Base-by-base conservation (phyloP, 1,140 invertebrate genomes). In the Frieseomelitta varia region DNA sequence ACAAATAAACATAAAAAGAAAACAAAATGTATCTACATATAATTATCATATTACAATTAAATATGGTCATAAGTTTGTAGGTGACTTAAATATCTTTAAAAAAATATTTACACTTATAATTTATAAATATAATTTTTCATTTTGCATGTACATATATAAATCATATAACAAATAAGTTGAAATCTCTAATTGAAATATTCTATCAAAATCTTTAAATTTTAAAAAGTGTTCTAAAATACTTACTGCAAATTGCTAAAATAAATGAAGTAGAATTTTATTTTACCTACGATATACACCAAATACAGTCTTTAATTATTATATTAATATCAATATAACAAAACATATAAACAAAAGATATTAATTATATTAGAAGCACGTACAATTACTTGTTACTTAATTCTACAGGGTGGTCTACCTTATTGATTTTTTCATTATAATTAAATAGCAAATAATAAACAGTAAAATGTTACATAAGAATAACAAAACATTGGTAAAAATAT, bases 331-430 rank as follows among this genome's bases (percentile, higher is more conserved):
- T n/a, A n/a, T n/a, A n/a, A n/a, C n/a, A 53, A 56, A 61, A 80
- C 1, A 71, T 83, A 30, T 53, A 30, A 24, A 19, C 6, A 71
- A 17, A 76, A 58, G 30, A 53, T 21, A 51, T 79, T 69, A 73
- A 47, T 72, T 30, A 56, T 15, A 34, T 53, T 30, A 3, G 2
- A 74, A 81, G 8, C 30, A 39, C 21, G 17, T 77, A 51, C n/a
- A 58, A 71, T 61, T 58, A 76, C 8, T 30, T 56, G 24, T 72
- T 56, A 84, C 34, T 73, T 84, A 53, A 67, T 71, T 61, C 0
- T 84, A 84, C 77, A 84, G 77, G 77, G 77, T 80, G 77, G 77
- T 80, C 77, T 68, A 56, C 8, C 39, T 19, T 15, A 39, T 65
- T 34, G 56, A 4, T 30, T 21, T 12, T n/a, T 55, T 21, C 19